These are phyloP conservation scores for Isaurus tuberculatus DNA, from an alignment of 92 coral and sea anemone genomes.

Conservation along the genomic window DNA sequence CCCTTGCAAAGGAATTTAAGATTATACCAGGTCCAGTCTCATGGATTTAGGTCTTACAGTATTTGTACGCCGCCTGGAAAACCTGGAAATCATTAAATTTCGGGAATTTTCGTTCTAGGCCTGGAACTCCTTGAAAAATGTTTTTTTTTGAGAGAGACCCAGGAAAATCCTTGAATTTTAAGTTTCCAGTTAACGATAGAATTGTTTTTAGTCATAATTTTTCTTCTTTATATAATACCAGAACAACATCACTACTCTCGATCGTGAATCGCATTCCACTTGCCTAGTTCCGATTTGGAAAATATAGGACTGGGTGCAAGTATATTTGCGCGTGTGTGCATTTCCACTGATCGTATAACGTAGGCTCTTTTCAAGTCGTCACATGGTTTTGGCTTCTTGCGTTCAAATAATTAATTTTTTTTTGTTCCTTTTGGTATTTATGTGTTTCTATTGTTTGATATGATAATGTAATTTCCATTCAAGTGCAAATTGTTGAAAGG, in stretches of 20 bases:
- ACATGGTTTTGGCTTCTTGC: neutral
- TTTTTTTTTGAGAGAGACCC: neutral
- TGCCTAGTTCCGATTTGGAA: constrained; percentile 7
- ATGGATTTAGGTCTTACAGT: neutral
- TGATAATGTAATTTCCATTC: neutral
- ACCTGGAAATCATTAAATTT: too few relatives aligned
- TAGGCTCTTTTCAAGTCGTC: too few relatives aligned
- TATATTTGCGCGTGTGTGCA: constrained; percentile 18
- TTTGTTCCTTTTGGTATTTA: neutral
- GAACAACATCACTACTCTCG: neutral
- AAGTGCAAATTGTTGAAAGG: neutral
- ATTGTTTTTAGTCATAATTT: too few relatives aligned
- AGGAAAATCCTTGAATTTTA: too few relatives aligned
- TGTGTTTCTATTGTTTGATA: neutral
- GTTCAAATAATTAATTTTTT: neutral
- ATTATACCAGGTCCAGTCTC: too few relatives aligned
- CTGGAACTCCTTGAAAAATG: too few relatives aligned
- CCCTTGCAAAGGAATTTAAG: too few relatives aligned
- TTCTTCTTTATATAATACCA: too few relatives aligned
- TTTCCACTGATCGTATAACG: constrained; percentile 11
- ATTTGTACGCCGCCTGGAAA: neutral
- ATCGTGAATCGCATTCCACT: constrained; percentile 20
- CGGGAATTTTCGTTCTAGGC: neutral
- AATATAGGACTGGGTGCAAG: too few relatives aligned
- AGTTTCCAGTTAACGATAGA: constrained; percentile 3